phyloP scores from a whole-genome alignment of 2,113 vertebrate genomes.

The Zosterops japonicus region DNA sequence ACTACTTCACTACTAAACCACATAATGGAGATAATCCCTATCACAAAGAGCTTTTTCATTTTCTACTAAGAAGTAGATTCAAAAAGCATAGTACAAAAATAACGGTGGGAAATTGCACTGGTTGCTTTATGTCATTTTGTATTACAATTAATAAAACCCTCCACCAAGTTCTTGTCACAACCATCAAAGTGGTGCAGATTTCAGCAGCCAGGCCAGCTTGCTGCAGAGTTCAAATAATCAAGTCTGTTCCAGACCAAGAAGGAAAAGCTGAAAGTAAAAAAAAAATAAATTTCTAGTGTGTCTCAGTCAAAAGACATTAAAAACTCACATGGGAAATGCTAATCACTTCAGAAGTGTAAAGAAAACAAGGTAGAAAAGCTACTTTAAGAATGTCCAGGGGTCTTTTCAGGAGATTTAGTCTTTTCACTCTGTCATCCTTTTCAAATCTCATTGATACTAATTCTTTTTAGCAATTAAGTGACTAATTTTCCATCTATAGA shows the following conservation, averaged over 20 bases:
- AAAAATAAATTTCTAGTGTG: not conserved
- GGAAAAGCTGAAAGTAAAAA: not conserved
- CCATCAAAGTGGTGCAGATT: not conserved
- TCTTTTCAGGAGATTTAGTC: not conserved
- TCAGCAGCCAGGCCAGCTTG: not conserved
- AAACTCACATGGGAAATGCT: not conserved
- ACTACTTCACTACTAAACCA: conserved; percentile 27
- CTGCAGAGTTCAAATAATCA: not conserved
- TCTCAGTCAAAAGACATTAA: not conserved
- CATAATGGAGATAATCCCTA: not conserved
- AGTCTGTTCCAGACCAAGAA: not conserved
- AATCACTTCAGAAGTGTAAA: not conserved
- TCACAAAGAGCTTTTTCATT: conserved; percentile 9
- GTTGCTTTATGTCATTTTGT: not conserved
- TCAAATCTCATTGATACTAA: not conserved
- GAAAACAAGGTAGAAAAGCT: not conserved
- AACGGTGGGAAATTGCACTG: not conserved
- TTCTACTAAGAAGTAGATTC: not conserved
- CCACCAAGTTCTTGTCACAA: not conserved
- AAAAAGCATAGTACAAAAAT: not conserved
- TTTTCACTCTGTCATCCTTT: not conserved
- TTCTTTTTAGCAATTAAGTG: not conserved
- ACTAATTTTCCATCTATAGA: not conserved
- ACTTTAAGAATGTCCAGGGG: not conserved
- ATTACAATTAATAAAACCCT: not conserved